phyloP scores from a whole-genome alignment of 1,140 invertebrate species.

The Rhagoletis zephyria region DNA sequence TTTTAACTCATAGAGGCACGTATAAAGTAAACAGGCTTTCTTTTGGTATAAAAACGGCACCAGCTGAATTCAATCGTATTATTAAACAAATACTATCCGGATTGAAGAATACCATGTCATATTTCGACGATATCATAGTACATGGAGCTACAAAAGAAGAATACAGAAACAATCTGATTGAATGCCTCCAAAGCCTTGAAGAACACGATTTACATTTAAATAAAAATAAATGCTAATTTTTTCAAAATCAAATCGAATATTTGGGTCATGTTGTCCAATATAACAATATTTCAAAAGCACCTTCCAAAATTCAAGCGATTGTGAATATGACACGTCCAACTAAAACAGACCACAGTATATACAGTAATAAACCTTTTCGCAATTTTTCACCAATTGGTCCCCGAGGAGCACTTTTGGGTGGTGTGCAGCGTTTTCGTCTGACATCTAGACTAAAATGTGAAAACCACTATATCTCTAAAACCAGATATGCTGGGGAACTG shows the following conservation, averaged over 20 bases:
- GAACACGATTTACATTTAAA: conserved; percentile 29
- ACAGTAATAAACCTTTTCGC: no score
- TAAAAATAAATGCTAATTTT: conserved; percentile 31
- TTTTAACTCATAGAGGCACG: background rate
- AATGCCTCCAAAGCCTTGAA: conserved; percentile 3
- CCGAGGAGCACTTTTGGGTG: no score
- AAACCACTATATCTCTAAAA: no score
- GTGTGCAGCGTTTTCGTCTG: no score
- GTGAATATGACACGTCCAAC: no score
- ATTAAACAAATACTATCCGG: conserved; percentile 36
- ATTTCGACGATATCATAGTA: conserved; percentile 26
- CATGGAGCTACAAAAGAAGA: conserved; percentile 19
- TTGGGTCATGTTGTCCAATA: background rate
- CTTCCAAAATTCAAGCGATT: no score
- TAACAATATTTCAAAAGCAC: background rate
- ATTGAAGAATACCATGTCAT: conserved; percentile 24
- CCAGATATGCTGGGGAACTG: no score
- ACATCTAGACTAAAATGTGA: no score
- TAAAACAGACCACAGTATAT: no score
- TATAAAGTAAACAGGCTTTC: background rate
- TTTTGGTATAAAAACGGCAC: no score
- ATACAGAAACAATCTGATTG: background rate
- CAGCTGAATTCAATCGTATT: background rate
- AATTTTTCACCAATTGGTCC: no score
- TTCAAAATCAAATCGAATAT: conserved; percentile 39